Base-by-base conservation (phyloP, 2,113 vertebrate species). In the Heterotis niloticus region DNA sequence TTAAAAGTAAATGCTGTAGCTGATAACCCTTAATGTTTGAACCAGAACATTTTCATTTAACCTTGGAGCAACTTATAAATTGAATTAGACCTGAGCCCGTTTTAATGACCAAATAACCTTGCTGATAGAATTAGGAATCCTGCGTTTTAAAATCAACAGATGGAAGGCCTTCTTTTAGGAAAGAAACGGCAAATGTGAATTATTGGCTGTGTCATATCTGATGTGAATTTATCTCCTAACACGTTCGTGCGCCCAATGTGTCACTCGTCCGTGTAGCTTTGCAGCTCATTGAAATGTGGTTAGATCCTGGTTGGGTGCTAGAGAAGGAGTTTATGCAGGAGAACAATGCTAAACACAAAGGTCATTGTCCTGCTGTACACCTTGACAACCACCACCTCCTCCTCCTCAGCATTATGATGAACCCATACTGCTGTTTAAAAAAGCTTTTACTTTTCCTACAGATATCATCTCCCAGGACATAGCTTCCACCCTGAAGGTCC, bases 391-490 rank as follows among this genome's bases (percentile, higher is more conserved):
- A 7, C 34, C 34, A 7, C 34, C n/a, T n/a, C n/a, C n/a, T n/a
- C n/a, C n/a, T n/a, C n/a, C n/a, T n/a, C 34, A 44, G 34, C 34
- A 7, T 44, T 44, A 44, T 7, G 34, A 7, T 44, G 34, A 7
- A 44, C 3, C 34, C 34, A 7, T 44, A 7, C 34, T 7, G 34
- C 34, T 44, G 34, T 44, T 4, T 44, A 7, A 44, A 44, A 44
- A 44, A 7, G 2, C 54, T 56, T 78, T n/a, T 20, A 4, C 68
- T 68, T 24, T 68, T 10, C 29, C 70, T 11, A 80, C 92, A 99
- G 97, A 96, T 89, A 91, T 98, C 0, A 92, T 96, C 79, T 94
- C 93, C 0, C 90, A 93, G 88, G 94, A 98, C 17, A 0, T 44
- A 20, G 86, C 89, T 75, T 82, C 92, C 64, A 94, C 91, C 0